These are phyloP conservation scores for Muntiacus reevesi DNA, from an alignment of 2,113 vertebrate genomes.

Conservation along the genomic window DNA sequence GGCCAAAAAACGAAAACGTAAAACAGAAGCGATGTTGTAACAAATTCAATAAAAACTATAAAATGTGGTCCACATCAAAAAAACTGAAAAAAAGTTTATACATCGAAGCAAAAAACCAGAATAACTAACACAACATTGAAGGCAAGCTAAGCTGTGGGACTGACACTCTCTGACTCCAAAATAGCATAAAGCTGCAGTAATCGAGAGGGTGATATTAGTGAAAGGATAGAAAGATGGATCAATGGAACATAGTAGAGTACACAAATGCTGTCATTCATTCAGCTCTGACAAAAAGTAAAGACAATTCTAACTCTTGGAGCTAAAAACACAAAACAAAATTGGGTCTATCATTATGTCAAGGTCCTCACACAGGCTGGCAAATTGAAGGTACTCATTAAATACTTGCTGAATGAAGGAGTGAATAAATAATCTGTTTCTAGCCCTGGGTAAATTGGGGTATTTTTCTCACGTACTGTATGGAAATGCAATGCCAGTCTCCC, in stretches of 20 bases:
- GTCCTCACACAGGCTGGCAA: neutral
- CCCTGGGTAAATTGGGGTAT: neutral
- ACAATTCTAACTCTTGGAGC: neutral
- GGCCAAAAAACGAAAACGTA: neutral
- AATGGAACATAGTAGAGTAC: neutral
- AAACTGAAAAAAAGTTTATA: neutral
- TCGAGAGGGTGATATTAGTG: neutral
- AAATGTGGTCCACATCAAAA: neutral
- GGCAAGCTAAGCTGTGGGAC: neutral
- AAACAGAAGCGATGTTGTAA: neutral
- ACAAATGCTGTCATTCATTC: neutral
- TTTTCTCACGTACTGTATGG: neutral
- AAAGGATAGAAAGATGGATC: neutral
- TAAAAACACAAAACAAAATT: neutral
- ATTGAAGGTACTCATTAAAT: neutral
- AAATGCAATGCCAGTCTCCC: neutral
- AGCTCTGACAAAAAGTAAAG: neutral
- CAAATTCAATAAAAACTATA: neutral
- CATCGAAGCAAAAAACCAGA: neutral
- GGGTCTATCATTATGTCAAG: neutral
- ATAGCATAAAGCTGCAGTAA: neutral
- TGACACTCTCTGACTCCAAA: neutral
- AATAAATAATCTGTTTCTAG: neutral
- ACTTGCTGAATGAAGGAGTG: neutral
- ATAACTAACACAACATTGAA: neutral